Percentiles rank a stretch among this genome's conserved stretches.
Evolutionary conservation across 2,888 invertebrate genomes (phyloP).

Genomic region (Bimastos eiseni): DNA sequence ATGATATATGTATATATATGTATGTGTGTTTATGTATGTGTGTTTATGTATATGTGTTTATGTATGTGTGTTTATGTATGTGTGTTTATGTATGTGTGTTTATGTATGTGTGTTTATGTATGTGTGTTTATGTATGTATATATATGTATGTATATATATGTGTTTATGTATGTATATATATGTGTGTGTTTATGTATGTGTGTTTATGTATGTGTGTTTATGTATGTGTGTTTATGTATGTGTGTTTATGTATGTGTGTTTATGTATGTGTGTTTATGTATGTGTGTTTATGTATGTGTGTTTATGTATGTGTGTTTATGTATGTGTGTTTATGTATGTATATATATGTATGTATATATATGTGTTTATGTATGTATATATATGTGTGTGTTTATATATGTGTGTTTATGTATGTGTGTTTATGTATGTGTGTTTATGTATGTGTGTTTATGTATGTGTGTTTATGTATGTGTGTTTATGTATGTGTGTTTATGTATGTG

Average conservation of each 20-base stretch:
- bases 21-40: neutral
- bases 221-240: neutral
- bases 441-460: neutral
- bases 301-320: neutral
- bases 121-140: neutral
- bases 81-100: neutral
- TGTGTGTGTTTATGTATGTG: neutral
- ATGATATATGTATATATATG: neutral
- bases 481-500: neutral
- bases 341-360: neutral
- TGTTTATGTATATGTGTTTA: neutral
- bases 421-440: neutral
- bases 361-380: neutral
- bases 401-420: neutral
- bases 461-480: neutral
- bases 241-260: neutral
- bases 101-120: neutral
- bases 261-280: neutral
- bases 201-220: neutral
- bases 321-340: neutral
- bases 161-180: neutral
- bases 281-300: too few relatives aligned
- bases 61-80: neutral
- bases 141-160: neutral
- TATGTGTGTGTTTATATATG: neutral